Evolutionary conservation across 2,113 vertebrate genomes (phyloP).

Genomic region (Mionectes macconnelli): DNA sequence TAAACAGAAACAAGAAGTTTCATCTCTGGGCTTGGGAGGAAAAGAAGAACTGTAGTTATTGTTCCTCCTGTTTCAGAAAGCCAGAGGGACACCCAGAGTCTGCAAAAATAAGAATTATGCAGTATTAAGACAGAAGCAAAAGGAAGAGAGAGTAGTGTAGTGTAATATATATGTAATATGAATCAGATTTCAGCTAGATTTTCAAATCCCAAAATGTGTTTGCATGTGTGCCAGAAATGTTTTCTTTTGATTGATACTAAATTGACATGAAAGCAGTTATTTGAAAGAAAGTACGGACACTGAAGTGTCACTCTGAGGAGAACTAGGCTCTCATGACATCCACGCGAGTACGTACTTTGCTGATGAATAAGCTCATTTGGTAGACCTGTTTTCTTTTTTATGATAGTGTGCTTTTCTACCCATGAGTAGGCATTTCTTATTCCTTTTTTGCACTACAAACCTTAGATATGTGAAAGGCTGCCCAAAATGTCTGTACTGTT

Average conservation of each 20-base stretch:
- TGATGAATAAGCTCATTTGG: background rate
- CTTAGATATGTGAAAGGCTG: background rate
- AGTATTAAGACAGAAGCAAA: background rate
- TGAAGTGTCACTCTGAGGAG: background rate
- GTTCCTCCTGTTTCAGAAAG: background rate
- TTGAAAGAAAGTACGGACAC: background rate
- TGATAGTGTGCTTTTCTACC: background rate
- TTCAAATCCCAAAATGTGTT: background rate
- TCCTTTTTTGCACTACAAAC: background rate
- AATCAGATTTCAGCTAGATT: background rate
- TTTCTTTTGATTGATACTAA: background rate
- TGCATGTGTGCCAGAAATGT: background rate
- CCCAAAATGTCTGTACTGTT: background rate
- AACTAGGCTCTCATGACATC: background rate
- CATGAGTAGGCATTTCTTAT: background rate
- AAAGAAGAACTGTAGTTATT: background rate
- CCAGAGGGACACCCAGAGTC: background rate
- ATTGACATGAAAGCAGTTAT: background rate
- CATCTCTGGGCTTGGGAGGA: background rate
- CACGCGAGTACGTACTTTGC: background rate
- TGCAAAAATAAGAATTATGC: background rate
- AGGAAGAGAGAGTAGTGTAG: background rate
- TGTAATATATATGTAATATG: background rate
- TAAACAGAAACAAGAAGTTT: conserved; percentile 22
- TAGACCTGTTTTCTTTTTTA: background rate